Evolutionary conservation across 2,888 invertebrate genomes (phyloP).

Genomic region (Aporophyla lueneburgensis): DNA sequence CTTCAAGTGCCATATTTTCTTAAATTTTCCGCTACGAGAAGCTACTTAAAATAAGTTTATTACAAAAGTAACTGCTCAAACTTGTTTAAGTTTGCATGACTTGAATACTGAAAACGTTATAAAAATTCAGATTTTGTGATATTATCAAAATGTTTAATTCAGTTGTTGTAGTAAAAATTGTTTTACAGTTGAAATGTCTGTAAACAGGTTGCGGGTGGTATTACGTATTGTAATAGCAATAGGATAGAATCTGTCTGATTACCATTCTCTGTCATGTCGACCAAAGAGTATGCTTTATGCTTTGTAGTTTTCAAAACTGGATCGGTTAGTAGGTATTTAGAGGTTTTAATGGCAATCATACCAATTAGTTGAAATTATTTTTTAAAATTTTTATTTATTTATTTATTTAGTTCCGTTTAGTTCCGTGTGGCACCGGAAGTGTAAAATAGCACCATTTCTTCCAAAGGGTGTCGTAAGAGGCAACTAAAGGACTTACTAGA

Average conservation of each 20-base stretch:
- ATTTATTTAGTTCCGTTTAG: too few relatives aligned
- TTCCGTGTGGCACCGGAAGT: too few relatives aligned
- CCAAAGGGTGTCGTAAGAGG: too few relatives aligned
- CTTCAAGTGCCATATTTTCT: neutral
- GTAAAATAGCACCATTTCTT: too few relatives aligned
- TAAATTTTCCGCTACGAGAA: neutral
- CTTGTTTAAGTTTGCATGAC: conserved; percentile 40
- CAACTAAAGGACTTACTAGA: too few relatives aligned
- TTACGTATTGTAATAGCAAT: conserved; percentile 42
- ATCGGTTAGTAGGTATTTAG: too few relatives aligned
- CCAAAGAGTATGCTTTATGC: too few relatives aligned
- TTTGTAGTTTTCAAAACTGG: too few relatives aligned
- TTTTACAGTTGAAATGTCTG: conserved; percentile 69
- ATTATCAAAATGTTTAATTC: conserved; percentile 72
- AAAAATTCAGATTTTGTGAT: conserved; percentile 64
- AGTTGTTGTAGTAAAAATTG: conserved; percentile 70
- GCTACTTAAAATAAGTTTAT: conserved; percentile 12
- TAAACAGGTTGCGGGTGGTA: conserved; percentile 38
- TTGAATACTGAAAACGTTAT: conserved; percentile 47
- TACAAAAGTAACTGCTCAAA: conserved; percentile 20
- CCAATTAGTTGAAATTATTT: too few relatives aligned
- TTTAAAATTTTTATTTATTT: too few relatives aligned
- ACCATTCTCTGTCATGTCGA: too few relatives aligned
- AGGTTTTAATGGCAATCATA: too few relatives aligned
- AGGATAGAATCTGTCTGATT: neutral